These are phyloP conservation scores for Nycticorax nycticorax DNA, from an alignment of 2,113 vertebrate genomes.

Conservation along the genomic window DNA sequence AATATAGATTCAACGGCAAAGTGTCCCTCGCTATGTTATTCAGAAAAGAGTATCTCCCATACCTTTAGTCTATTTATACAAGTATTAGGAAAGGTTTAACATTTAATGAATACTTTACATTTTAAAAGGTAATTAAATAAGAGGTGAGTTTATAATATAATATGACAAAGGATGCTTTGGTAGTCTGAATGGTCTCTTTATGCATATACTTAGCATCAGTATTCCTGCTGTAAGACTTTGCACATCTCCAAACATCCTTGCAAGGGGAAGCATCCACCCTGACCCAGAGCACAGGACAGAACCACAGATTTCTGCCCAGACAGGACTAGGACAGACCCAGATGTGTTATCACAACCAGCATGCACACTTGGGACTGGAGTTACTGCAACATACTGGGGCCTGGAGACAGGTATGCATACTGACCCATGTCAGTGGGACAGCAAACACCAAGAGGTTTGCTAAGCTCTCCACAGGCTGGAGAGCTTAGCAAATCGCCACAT, in stretches of 20 bases:
- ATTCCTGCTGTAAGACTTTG: not conserved
- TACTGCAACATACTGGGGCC: not conserved
- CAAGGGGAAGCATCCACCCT: not conserved
- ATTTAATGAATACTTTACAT: slow-evolving; percentile 41
- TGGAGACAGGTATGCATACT: not conserved
- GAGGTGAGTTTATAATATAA: not conserved
- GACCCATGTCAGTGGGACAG: not conserved
- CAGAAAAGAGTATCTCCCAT: not conserved
- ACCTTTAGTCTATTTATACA: slow-evolving; percentile 10
- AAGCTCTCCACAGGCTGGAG: not conserved
- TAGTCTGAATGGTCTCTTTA: not conserved
- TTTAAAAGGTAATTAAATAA: slow-evolving; percentile 47
- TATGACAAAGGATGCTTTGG: not conserved
- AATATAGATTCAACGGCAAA: slow-evolving; percentile 9
- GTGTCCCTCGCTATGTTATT: not conserved
- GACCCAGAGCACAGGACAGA: not conserved
- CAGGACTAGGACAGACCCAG: not conserved
- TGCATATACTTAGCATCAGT: not conserved
- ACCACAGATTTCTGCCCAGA: not conserved
- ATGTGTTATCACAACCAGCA: not conserved
- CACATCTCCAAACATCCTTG: not conserved
- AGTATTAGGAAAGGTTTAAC: slow-evolving; percentile 18
- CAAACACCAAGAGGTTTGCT: not conserved
- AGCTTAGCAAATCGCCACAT: not conserved
- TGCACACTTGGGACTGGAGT: not conserved